Evolutionary conservation across 2,888 invertebrate genomes (phyloP).

Genomic region (Ennomos erosarius): DNA sequence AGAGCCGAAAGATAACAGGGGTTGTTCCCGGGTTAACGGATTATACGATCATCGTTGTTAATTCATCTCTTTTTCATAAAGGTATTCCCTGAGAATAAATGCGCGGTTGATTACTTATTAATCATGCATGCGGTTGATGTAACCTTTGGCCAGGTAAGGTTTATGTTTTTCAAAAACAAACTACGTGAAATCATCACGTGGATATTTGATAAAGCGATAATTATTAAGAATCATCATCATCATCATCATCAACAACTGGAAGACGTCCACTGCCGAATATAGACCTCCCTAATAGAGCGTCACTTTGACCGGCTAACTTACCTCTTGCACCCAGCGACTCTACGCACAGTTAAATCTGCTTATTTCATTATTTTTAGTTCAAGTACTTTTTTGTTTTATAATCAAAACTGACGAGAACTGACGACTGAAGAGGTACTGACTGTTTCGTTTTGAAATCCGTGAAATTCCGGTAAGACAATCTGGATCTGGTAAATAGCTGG

Average conservation of each 20-base stretch:
- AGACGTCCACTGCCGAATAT: too few species aligned
- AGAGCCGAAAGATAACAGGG: conserved; percentile 61
- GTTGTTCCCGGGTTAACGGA: conserved; percentile 51
- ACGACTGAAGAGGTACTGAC: too few species aligned
- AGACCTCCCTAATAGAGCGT: too few species aligned
- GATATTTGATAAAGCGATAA: not conserved
- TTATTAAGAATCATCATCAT: too few species aligned
- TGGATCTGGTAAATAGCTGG: conserved; percentile 20
- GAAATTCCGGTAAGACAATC: conserved; percentile 7
- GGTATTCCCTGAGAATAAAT: conserved; percentile 34
- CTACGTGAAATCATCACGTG: not conserved
- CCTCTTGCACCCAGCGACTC: too few species aligned
- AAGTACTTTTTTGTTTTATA: too few species aligned
- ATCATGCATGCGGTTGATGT: conserved; percentile 29
- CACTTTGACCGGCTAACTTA: too few species aligned
- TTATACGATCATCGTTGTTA: conserved; percentile 46
- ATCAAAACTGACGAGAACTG: too few species aligned
- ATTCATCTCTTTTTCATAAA: conserved; percentile 37
- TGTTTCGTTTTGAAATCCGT: not conserved
- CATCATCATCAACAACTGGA: too few species aligned
- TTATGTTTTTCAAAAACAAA: conserved; percentile 10
- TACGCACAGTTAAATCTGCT: too few species aligned
- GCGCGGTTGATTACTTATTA: conserved; percentile 33
- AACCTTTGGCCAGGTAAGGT: conserved; percentile 31
- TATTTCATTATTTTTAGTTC: too few species aligned